Conservation (phyloP, 2,888 invertebrate genomes). For the Halocaridina rubra region DNA sequence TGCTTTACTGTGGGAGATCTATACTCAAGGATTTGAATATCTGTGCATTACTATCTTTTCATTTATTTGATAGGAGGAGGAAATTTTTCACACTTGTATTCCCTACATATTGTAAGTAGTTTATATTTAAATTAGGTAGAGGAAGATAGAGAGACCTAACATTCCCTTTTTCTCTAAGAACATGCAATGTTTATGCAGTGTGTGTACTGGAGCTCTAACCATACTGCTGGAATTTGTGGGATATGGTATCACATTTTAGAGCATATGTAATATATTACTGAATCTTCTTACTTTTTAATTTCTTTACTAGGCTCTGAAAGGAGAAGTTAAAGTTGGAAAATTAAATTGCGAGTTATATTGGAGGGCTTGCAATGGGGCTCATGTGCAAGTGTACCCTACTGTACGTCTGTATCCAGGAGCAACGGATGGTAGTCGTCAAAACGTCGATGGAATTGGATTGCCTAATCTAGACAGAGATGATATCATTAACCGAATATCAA, state of each 20-base stretch:
- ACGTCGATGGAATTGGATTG: conserved; percentile 38
- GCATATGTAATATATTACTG: neutral
- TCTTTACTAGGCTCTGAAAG: conserved; percentile 66
- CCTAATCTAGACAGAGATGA: conserved; percentile 23
- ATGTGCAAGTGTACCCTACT: conserved; percentile 74
- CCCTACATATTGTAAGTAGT: too few relatives aligned
- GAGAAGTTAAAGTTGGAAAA: conserved; percentile 74
- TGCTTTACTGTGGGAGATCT: too few relatives aligned
- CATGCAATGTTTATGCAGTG: neutral
- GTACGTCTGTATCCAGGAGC: conserved; percentile 70
- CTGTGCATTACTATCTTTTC: neutral
- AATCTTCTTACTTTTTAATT: neutral
- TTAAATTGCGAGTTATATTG: conserved; percentile 76
- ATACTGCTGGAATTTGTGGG: too few relatives aligned
- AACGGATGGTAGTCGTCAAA: conserved; percentile 13
- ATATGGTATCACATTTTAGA: neutral
- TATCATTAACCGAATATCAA: conserved; percentile 29
- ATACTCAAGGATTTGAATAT: too few relatives aligned
- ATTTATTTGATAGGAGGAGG: neutral
- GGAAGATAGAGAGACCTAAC: neutral
- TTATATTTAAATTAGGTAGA: neutral
- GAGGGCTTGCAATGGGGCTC: conserved; percentile 72
- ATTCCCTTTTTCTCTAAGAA: neutral
- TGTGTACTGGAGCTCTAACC: too few relatives aligned
- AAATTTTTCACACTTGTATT: too few relatives aligned